Evolutionary conservation across 2,113 vertebrate species (phyloP), one percentile per base, ranked within the genome.

Genomic region (Tursiops truncatus): DNA sequence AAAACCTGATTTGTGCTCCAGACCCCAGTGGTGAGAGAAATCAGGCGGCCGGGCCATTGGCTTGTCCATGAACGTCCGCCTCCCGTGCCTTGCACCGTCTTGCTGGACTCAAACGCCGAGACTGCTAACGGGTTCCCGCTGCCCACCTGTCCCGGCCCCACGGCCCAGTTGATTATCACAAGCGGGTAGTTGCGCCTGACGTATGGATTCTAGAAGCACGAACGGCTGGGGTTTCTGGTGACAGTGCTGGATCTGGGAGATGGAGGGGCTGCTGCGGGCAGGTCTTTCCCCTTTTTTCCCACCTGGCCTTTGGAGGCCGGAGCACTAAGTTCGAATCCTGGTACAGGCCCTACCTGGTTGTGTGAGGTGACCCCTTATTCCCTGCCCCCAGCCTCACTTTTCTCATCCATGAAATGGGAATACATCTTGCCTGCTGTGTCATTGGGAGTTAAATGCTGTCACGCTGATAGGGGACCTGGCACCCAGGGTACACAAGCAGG

Each of bases 391-490:
- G 77, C 53, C 60, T 92, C 2, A 0, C 23, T 83, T 58, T 92
- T 47, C 74, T 87, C 44, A 15, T 91, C 82, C 0, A 7, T 79
- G 28, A 74, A 84, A 68, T 36, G 80, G 84, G 74, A 14, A 18
- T 31, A 5, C 2, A 2, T 47, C 62, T 58, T 70, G 31, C 58
- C 63, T 67, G 65, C 81, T 8, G 28, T 5, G 1, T 60, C 56
- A 1, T 0, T 18, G 38, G 92, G 53, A 58, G 13, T 67, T 36
- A 41, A 9, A 8, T 28, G 21, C 65, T 9, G 6, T 50, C 36
- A 3, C 1, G 2, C 11, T 11, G 63, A 38, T 26, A 5, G 0
- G 0, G 18, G 28, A 47, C 15, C 2, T 0, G 41, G 76, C 0
- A 1, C 56, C 26, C 18, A 1, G 80, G 26, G 8, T 38, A 8